Evolutionary conservation across 1,140 invertebrate species (phyloP).

Genomic region (Homarus americanus): DNA sequence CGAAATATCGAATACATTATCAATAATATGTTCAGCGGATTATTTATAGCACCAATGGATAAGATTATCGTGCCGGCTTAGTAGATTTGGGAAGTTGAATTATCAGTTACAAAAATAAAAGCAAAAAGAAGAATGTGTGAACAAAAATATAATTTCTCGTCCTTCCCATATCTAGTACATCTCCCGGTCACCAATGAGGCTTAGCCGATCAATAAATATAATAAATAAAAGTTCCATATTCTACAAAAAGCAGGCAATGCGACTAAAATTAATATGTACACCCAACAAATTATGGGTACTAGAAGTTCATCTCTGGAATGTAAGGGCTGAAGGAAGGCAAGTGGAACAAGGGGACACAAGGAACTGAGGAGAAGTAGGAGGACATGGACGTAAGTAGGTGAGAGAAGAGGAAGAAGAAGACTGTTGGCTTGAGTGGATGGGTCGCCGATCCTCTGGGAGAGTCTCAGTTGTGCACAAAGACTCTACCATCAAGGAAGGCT

Average conservation of each 20-base stretch:
- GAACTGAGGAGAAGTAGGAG: neutral
- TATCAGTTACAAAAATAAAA: no score
- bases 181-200: neutral
- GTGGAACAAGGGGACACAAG: neutral
- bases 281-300: conserved; percentile 1
- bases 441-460: no score
- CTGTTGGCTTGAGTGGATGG: no score
- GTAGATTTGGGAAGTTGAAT: conserved; percentile 9
- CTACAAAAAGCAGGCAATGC: conserved; percentile 20
- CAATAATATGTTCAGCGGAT: conserved; percentile 42
- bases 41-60: conserved; percentile 55
- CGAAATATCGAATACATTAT: conserved; percentile 61
- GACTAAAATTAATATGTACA: conserved; percentile 26
- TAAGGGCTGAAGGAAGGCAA: neutral
- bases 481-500: no score
- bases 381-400: neutral
- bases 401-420: neutral
- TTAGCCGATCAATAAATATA: conserved; percentile 44
- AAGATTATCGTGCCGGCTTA: conserved; percentile 2
- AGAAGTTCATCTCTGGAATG: conserved; percentile 32
- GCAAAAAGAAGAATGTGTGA: neutral
- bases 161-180: neutral
- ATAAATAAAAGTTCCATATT: conserved; percentile 37
- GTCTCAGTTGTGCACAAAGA: no score
- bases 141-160: neutral